These are phyloP conservation scores for Oostethus manadensis DNA, from an alignment of 2,113 vertebrate species.

Conservation along the genomic window DNA sequence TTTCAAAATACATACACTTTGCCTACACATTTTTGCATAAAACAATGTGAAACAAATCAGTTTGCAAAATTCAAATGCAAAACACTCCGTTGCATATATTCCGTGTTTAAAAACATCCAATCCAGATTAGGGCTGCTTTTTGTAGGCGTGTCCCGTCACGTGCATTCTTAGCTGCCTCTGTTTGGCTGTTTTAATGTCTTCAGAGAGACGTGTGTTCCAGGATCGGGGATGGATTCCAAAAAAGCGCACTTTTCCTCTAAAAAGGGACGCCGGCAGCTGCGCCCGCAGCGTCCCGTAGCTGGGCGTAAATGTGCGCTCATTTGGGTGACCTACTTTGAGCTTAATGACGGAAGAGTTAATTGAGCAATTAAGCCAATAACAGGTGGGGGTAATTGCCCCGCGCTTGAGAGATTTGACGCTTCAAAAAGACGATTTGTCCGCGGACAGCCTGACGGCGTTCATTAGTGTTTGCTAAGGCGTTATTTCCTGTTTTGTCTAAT, in stretches of 20 bases:
- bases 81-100: too few species aligned
- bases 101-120: too few species aligned
- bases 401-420: constrained; percentile 61
- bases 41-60: too few species aligned
- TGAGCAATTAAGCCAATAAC: constrained; percentile 72
- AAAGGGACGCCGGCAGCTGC: constrained; percentile 48
- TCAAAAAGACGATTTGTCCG: constrained; percentile 41
- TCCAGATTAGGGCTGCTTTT: too few species aligned
- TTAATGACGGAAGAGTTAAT: constrained; percentile 73
- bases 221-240: too few species aligned
- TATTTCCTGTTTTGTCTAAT: background rate
- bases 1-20: too few species aligned
- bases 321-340: constrained; percentile 68
- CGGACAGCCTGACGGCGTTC: constrained; percentile 37
- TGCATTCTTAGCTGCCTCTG: too few species aligned
- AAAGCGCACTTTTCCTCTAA: background rate
- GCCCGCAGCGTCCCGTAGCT: constrained; percentile 39
- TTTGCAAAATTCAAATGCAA: too few species aligned
- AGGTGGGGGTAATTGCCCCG: constrained; percentile 71
- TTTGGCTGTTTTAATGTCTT: too few species aligned
- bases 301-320: constrained; percentile 42
- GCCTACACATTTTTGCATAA: too few species aligned
- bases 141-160: too few species aligned
- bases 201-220: too few species aligned
- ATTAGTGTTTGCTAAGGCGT: constrained; percentile 6